Percentiles rank a stretch among this genome's conserved stretches.
phyloP scores from a whole-genome alignment of 2,888 invertebrate species.

The Eupithecia dodoneata region DNA sequence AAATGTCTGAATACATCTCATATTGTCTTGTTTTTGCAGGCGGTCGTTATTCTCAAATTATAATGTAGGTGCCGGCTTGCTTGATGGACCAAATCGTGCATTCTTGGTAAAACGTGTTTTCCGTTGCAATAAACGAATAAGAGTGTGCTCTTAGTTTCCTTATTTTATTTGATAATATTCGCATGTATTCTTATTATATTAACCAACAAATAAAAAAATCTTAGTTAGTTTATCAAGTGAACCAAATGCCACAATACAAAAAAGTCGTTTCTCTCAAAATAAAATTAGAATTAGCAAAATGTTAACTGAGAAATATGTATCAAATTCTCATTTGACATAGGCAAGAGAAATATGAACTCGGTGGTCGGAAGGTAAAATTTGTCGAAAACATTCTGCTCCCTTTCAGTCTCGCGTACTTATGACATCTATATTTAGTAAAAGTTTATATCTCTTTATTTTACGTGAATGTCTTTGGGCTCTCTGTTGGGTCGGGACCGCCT shows the following conservation, averaged over 20 bases:
- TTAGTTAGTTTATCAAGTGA: conserved; percentile 33
- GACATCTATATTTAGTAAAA: conserved; percentile 51
- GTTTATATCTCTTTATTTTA: conserved; percentile 23
- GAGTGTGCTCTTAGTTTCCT: conserved; percentile 63
- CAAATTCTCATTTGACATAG: not conserved
- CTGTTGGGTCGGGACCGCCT: conserved; percentile 43
- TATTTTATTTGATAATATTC: conserved; percentile 46
- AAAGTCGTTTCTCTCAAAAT: not conserved
- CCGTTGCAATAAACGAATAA: conserved; percentile 65
- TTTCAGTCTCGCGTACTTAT: conserved; percentile 47
- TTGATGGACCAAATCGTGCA: conserved; percentile 67
- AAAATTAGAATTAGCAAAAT: not conserved
- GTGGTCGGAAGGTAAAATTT: conserved; percentile 55
- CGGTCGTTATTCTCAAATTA: conserved; percentile 60
- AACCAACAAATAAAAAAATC: conserved; percentile 45
- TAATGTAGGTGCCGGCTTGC: conserved; percentile 52
- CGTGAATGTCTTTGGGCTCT: conserved; percentile 54
- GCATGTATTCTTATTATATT: not conserved
- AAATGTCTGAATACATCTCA: conserved; percentile 54
- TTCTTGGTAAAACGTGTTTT: conserved; percentile 71
- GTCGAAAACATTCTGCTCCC: not conserved
- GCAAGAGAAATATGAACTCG: too few species aligned
- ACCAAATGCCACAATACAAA: not conserved
- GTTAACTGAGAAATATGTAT: not conserved
- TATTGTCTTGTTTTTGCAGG: conserved; percentile 54